Evolutionary conservation across 2,113 vertebrate genomes (phyloP), one percentile per base, ranked within the genome.

Genomic region (Sarotherodon lohbergeri): DNA sequence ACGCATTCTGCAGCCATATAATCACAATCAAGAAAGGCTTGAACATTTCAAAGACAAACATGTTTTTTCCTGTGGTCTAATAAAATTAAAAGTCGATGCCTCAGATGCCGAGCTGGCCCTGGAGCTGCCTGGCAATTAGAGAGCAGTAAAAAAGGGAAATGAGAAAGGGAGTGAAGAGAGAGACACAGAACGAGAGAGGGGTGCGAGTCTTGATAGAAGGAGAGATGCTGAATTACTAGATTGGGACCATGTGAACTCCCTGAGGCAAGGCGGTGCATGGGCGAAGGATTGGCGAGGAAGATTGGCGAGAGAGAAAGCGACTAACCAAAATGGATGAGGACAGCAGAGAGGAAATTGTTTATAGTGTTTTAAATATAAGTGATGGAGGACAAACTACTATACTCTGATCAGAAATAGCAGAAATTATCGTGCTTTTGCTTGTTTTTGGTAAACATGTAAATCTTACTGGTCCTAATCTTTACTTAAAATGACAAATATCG

Each of bases 161-260:
- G 89, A 94, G 92, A 85, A 91, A 91, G 88, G 79, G 90, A 91
- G 89, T 79, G 81, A 78, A 85, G 81, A 66, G 80, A 19, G 24
- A 71, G 83, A 56, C 46, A 34, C n/a, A 66, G 78, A 86, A 39
- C 1, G 46, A n/a, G 81, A 63, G 86, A 82, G 54, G 80, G 82
- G 56, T 32, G 76, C 13, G 17, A 41, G 79, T 90, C 81, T 89
- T 48, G 85, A 91, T 81, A 59, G 82, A 92, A 84, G 81, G 68
- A 91, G 92, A 95, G 96, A 96, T 96, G 96, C 96, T 96, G 94
- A 96, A 94, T 97, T 97, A 96, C 93, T 96, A 96, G 96, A 98
- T 98, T 96, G 94, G 95, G 97, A 98, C 96, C 97, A 98, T 97
- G 97, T 99, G 97, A 96, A 95, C 84, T 88, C 92, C 96, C 95